Base-by-base conservation (phyloP, 2,113 vertebrate genomes). In the Cololabis saira region DNA sequence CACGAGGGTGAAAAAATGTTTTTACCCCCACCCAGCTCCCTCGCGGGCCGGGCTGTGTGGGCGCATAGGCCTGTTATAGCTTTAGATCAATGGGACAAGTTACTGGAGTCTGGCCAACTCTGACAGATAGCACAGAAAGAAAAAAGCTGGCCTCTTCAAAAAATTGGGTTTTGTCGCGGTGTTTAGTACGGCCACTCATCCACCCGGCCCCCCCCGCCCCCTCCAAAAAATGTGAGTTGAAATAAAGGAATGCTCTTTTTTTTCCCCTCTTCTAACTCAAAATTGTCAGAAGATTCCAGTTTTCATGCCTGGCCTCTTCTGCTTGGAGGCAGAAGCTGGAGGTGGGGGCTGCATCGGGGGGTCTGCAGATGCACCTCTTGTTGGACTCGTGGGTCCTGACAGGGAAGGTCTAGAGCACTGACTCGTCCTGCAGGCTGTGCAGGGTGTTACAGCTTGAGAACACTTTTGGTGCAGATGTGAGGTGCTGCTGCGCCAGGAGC, bases 1-100 rank as follows among this genome's bases (percentile, higher is more conserved):
- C 87, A 93, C 91, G 84, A 93, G 93, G 88, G 93, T 92, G 94
- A 95, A 93, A 93, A 94, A 91, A 83, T 94, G 93, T 94, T 95
- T 95, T 94, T 91, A 93, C 93, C 78, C 82, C 77, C 73, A 21
- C 57, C 76, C 73, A 63, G 75, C 66, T 72, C 83, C 60, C 76
- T 71, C 76, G 21, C 81, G 48, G 84, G 79, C 54, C 67, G 5
- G 78, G 47, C 83, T 81, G 82, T 80, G 88, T 76, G 81, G 68
- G 77, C 21, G 33, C 54, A 54, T 71, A 69, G 82, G 91, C 81
- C 83, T 71, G 67, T 90, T 93, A 89, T 52, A 88, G 84, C 71
- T 88, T 80, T 78, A 54, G 72, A 87, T 94, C 92, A 95, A 96
- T 94, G 93, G 93, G 91, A 90, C 81, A 86, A 88, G 90, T 87